A percentile compares a stretch with the other conserved stretches of the same genome.
Conservation (phyloP, 2,113 vertebrate species). For the Anolis carolinensis region DNA sequence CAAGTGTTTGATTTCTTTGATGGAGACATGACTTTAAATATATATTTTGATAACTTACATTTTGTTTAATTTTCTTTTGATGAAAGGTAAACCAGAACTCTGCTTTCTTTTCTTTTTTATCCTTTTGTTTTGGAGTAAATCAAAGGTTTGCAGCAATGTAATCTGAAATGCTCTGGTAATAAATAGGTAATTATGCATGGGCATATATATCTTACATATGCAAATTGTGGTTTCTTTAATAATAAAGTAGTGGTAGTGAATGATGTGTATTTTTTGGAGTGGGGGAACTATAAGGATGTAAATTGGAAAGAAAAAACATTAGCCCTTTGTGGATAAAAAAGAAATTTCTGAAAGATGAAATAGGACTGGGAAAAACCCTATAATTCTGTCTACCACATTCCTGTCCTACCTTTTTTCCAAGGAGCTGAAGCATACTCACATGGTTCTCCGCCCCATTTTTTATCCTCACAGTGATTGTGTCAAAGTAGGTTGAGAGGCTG, state of each 20-base stretch:
- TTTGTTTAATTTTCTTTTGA: conserved; percentile 15
- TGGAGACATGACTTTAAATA: conserved; percentile 4
- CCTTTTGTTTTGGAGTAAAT: background rate
- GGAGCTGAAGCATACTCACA: background rate
- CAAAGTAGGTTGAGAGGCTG: too few relatives aligned
- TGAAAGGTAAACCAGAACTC: background rate
- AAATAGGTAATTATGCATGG: background rate
- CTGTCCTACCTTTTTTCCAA: background rate
- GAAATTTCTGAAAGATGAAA: background rate
- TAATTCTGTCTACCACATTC: background rate
- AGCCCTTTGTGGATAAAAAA: background rate
- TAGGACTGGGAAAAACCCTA: background rate
- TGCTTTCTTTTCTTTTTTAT: too few relatives aligned
- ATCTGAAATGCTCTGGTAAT: background rate
- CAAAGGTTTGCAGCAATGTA: background rate
- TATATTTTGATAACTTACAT: background rate
- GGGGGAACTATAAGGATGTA: background rate
- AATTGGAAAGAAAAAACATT: background rate
- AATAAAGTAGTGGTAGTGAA: background rate
- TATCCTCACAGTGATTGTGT: too few relatives aligned
- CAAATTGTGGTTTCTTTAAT: background rate
- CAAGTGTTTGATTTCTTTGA: conserved; percentile 2
- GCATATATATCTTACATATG: background rate
- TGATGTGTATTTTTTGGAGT: background rate
- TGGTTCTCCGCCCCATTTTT: too few relatives aligned